Evolutionary conservation across 2,888 invertebrate genomes (phyloP), one percentile per base, ranked within the genome.

Genomic region (Prenolepis imparis): DNA sequence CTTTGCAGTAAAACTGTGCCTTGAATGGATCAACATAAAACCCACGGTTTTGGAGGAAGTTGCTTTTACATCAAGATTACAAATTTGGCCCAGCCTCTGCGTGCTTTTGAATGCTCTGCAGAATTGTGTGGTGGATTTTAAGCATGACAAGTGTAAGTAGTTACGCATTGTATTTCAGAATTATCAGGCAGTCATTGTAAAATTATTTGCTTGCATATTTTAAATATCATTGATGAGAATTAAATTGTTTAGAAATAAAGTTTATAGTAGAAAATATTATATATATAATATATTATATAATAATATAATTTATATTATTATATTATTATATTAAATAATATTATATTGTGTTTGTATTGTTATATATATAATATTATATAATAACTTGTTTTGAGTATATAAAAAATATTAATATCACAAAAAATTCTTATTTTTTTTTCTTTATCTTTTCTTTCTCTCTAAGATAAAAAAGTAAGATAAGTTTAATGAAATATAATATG

Each of bases 71-170:
- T 95, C 95, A 84, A 95, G 96, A 72, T 95, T 96, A 64, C 97
- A 97, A 94, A 96, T 98, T 92, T 98, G 98, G 98, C 97, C 97
- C 11, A 97, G 97, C 92, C 95, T 98, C 73, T 97, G 97, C 90
- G 97, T 97, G 93, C 94, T 97, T n/a, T 95, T 98, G 89, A 97
- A 97, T 94, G 96, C 95, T 86, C 95, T 97, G 68, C 96, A 96
- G 89, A 94, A 93, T 84, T 95, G 93, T 75, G 92, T 96, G 84
- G 93, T 93, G 84, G 95, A 95, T 87, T 96, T 96, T 89, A 94
- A 96, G 87, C 94, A 94, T 75, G 95, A 95, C 85, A 95, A 95
- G 91, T 96, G 96, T 97, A 93, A 95, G 96, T 95, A 83, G 55
- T 18, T 24, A 12, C 8, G 24, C 28, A 2, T 28, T 28, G 28